Percentiles rank a stretch among this genome's conserved stretches.
These are phyloP conservation scores for Pseudopipra pipra DNA, from an alignment of 2,113 vertebrate species.

Conservation along the genomic window DNA sequence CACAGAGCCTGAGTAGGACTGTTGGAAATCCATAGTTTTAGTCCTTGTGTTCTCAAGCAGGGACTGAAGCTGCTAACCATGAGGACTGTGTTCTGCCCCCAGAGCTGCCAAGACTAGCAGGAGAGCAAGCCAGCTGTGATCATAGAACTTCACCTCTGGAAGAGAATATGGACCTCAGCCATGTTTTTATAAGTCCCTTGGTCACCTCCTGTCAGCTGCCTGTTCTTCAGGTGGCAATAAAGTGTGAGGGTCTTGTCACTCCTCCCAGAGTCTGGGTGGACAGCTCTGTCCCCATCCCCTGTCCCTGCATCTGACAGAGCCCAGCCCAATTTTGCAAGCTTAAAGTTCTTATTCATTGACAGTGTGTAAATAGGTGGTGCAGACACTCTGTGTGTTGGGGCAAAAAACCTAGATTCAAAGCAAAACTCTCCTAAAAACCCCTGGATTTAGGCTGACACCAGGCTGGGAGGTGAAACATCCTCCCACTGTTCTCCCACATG, in stretches of 20 bases:
- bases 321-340: background rate
- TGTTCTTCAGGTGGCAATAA: background rate
- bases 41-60: background rate
- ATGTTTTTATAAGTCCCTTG: background rate
- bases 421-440: background rate
- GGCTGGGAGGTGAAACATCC: background rate
- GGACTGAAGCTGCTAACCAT: background rate
- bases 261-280: background rate
- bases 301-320: background rate
- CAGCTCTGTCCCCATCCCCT: background rate
- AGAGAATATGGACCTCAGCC: background rate
- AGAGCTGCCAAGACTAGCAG: background rate
- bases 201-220: background rate
- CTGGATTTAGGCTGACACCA: background rate
- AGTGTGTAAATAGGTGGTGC: background rate
- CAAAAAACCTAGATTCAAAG: background rate
- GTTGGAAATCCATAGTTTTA: background rate
- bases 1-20: background rate
- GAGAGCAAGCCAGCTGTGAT: background rate
- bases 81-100: background rate
- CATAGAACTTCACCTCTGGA: background rate
- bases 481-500: background rate
- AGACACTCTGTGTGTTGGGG: background rate
- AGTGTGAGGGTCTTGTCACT: background rate
- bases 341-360: background rate